Percentiles rank a stretch among this genome's conserved stretches.
These are phyloP conservation scores for Thera britannica DNA, from an alignment of 2,888 invertebrate species.

Conservation along the genomic window DNA sequence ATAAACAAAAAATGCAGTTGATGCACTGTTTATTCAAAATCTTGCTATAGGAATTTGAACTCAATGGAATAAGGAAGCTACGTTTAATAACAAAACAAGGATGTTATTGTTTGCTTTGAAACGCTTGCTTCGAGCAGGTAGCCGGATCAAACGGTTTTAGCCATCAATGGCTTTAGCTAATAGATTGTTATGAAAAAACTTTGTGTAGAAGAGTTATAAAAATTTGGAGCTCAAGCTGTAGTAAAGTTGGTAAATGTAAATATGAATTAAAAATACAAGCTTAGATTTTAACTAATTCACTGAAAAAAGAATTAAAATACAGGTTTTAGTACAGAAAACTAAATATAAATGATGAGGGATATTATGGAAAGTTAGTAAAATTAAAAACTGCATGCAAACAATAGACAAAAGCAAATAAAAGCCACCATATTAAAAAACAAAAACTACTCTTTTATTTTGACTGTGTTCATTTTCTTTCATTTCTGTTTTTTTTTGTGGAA, in stretches of 20 bases:
- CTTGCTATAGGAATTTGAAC: conserved; percentile 16
- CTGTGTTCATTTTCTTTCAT: conserved; percentile 12
- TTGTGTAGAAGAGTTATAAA: not conserved
- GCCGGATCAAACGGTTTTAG: not conserved
- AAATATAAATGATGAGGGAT: conserved; percentile 4
- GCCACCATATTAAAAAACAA: conserved; percentile 18
- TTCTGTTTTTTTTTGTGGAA: not conserved
- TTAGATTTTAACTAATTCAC: too few relatives aligned
- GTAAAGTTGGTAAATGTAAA: too few relatives aligned
- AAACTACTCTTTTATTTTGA: conserved; percentile 19
- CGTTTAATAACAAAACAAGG: conserved; percentile 4
- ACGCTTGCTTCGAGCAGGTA: conserved; percentile 26
- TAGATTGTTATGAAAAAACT: not conserved
- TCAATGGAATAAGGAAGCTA: not conserved
- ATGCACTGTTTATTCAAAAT: not conserved
- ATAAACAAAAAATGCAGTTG: not conserved
- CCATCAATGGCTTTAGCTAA: too few relatives aligned
- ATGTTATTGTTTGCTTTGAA: conserved; percentile 17
- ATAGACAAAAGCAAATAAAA: conserved; percentile 26
- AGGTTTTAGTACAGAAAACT: conserved; percentile 1
- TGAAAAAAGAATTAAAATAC: not conserved
- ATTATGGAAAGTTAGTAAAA: conserved; percentile 24
- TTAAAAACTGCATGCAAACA: conserved; percentile 19
- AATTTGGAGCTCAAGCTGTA: not conserved
- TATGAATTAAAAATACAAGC: too few relatives aligned